These are phyloP conservation scores for Hystrix brachyura DNA, from an alignment of 2,113 vertebrate genomes.

Conservation along the genomic window DNA sequence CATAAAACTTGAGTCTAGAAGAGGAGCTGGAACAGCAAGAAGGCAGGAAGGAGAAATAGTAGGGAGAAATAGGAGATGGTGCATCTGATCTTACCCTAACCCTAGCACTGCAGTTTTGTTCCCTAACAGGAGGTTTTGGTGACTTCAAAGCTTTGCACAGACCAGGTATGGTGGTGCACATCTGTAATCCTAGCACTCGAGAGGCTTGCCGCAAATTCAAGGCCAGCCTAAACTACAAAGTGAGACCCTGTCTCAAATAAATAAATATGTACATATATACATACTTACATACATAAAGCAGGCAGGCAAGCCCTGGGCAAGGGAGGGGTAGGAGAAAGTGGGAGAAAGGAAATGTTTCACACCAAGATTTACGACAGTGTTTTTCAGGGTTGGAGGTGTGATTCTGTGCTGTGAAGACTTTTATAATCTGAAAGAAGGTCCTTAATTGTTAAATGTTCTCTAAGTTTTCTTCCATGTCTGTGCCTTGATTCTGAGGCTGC, in stretches of 20 bases:
- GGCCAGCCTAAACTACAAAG: not conserved
- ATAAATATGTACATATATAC: not conserved
- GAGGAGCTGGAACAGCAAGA: too few species aligned
- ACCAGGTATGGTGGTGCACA: too few species aligned
- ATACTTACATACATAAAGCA: too few species aligned
- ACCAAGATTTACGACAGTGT: not conserved
- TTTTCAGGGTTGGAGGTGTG: not conserved
- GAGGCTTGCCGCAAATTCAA: not conserved
- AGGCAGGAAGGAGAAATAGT: not conserved
- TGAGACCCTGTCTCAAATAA: not conserved
- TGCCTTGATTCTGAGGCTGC: not conserved
- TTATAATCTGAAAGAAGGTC: not conserved
- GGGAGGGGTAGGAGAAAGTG: not conserved
- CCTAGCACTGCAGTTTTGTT: not conserved
- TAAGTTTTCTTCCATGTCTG: not conserved
- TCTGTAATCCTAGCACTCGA: too few species aligned
- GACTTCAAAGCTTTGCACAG: too few species aligned
- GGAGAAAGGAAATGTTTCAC: not conserved
- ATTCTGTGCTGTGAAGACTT: not conserved
- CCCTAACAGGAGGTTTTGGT: too few species aligned
- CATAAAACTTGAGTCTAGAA: not conserved
- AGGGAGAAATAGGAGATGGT: not conserved
- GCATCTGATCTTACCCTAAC: not conserved
- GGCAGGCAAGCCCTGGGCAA: not conserved
- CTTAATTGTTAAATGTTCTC: not conserved